Evolutionary conservation across 2,888 invertebrate species (phyloP).

Genomic region (Drosophila macrospina): DNA sequence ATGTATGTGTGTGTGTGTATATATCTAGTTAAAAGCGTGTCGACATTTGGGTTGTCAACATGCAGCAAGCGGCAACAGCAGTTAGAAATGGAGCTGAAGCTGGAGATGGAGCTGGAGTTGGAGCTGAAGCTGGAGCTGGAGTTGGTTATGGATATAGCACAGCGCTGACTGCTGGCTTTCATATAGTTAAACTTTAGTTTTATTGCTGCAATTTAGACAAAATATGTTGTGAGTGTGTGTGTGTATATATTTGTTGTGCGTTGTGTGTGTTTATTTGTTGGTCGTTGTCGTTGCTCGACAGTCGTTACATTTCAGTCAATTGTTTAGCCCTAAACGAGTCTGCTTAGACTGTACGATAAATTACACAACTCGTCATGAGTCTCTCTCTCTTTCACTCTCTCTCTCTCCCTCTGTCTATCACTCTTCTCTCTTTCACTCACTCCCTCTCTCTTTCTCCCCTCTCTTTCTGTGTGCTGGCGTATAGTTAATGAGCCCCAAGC

Average conservation of each 20-base stretch:
- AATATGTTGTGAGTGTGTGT: conserved; percentile 47
- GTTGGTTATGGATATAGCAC: conserved; percentile 10
- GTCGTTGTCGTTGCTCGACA: conserved; percentile 39
- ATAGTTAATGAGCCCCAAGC: conserved; percentile 76
- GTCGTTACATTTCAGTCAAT: conserved; percentile 76
- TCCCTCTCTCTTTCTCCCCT: no score
- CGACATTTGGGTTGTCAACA: conserved; percentile 80
- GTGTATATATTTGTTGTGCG: conserved; percentile 20
- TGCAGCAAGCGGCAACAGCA: conserved; percentile 37
- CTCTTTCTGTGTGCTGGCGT: conserved; percentile 21
- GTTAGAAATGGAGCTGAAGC: no score
- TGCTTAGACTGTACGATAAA: conserved; percentile 68
- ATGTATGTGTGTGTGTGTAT: conserved; percentile 21
- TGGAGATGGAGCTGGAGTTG: conserved; percentile 12
- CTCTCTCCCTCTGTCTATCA: not conserved
- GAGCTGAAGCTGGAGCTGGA: conserved; percentile 13
- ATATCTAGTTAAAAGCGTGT: conserved; percentile 68
- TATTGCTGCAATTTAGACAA: conserved; percentile 79
- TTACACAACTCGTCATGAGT: conserved; percentile 57
- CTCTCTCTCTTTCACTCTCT: conserved; percentile 1
- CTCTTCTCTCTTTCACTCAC: not conserved
- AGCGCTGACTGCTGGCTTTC: conserved; percentile 36
- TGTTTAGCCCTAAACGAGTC: conserved; percentile 76
- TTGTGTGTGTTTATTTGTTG: conserved; percentile 31
- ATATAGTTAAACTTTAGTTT: conserved; percentile 80